Percentiles rank a stretch among this genome's conserved stretches.
These are phyloP conservation scores for Strigamia crassipes DNA, from an alignment of 2,888 invertebrate genomes.

Conservation along the genomic window DNA sequence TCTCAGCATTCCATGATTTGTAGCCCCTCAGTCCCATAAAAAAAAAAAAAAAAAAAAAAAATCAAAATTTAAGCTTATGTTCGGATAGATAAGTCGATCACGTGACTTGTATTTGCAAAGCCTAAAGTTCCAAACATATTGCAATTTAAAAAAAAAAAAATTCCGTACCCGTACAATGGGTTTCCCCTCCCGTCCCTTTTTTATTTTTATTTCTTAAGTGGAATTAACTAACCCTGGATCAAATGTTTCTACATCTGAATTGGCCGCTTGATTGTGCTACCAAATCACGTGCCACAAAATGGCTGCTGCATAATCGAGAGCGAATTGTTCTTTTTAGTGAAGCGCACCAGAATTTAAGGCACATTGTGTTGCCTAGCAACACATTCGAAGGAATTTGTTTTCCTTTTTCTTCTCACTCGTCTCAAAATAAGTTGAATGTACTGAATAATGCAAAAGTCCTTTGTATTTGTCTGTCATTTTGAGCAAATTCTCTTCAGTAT, in stretches of 20 bases:
- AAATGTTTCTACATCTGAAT: not conserved
- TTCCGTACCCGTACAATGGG: no score
- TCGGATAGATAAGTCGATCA: not conserved
- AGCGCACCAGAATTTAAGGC: not conserved
- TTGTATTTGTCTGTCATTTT: slow-evolving; percentile 10
- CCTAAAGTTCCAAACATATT: no score
- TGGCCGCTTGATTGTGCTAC: not conserved
- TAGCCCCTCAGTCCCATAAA: not conserved
- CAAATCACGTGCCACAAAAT: slow-evolving; percentile 12
- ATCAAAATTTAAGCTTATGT: slow-evolving; percentile 15
- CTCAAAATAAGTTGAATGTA: slow-evolving; percentile 15
- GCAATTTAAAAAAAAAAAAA: no score
- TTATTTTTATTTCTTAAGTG: no score
- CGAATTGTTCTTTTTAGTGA: not conserved
- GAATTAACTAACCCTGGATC: not conserved
- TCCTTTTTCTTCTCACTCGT: not conserved
- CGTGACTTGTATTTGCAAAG: not conserved
- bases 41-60: not conserved
- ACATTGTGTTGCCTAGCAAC: not conserved
- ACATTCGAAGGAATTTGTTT: not conserved
- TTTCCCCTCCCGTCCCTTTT: no score
- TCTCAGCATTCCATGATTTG: not conserved
- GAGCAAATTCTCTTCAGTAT: not conserved
- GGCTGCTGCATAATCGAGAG: not conserved
- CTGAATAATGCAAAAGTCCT: not conserved